phyloP scores from a whole-genome alignment of 2,888 invertebrate genomes.

The Erynnis tages region DNA sequence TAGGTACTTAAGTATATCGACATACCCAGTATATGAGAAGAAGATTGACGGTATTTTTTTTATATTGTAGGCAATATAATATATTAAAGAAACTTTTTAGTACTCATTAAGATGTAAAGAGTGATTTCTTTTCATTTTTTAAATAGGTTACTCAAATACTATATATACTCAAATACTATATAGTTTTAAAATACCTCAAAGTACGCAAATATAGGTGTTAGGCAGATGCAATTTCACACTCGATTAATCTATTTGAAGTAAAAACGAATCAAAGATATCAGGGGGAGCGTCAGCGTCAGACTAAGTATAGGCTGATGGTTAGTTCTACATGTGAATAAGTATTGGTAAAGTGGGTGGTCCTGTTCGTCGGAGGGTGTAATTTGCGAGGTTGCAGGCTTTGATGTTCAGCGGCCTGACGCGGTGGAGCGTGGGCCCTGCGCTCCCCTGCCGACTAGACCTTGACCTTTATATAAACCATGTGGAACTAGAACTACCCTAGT shows the following conservation, averaged over 20 bases:
- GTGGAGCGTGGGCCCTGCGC: constrained; percentile 48
- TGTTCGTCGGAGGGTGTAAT: constrained; percentile 66
- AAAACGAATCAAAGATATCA: constrained; percentile 19
- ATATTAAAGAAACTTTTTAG: too few relatives aligned
- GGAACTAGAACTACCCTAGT: too few relatives aligned
- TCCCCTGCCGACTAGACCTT: constrained; percentile 44
- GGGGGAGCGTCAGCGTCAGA: constrained; percentile 27
- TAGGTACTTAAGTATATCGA: too few relatives aligned
- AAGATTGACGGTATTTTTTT: too few relatives aligned
- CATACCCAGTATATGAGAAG: too few relatives aligned
- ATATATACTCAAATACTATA: too few relatives aligned
- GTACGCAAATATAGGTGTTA: too few relatives aligned
- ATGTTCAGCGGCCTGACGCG: constrained; percentile 72
- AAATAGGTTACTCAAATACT: too few relatives aligned
- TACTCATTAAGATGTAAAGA: too few relatives aligned
- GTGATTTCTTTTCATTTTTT: too few relatives aligned
- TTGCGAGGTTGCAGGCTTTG: constrained; percentile 59
- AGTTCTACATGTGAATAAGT: constrained; percentile 35
- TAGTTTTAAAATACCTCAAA: too few relatives aligned
- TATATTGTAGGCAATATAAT: too few relatives aligned
- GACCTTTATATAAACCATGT: constrained; percentile 57
- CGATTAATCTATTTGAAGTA: background rate
- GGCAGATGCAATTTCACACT: background rate
- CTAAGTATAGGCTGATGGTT: constrained; percentile 55
- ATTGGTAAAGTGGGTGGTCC: constrained; percentile 33